A percentile compares a stretch with the other conserved stretches of the same genome.
phyloP scores from a whole-genome alignment of 2,888 invertebrate species.

The Phaedon cochleariae region DNA sequence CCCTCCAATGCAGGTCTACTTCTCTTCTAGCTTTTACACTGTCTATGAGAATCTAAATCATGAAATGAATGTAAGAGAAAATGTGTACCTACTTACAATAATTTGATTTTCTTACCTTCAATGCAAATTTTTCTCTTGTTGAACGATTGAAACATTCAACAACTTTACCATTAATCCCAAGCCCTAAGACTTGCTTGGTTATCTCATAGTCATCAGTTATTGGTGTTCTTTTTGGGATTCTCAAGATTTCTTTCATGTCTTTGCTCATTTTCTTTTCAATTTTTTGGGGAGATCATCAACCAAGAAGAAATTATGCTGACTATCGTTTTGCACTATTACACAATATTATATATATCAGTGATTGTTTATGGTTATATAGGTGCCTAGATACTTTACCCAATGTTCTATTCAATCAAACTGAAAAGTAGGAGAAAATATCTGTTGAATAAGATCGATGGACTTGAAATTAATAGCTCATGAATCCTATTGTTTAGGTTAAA shows the following conservation, averaged over 20 bases:
- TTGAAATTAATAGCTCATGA: background rate
- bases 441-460: no score
- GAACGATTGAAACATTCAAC: conserved; percentile 88
- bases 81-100: background rate
- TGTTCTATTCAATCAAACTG: no score
- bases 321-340: background rate
- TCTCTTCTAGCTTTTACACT: conserved; percentile 92
- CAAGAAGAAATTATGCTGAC: background rate
- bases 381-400: no score
- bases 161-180: conserved; percentile 99
- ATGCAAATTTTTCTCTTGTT: conserved; percentile 82
- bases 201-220: conserved; percentile 93
- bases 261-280: conserved; percentile 40
- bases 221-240: conserved; percentile 77
- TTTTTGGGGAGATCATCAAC: background rate
- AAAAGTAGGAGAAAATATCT: no score
- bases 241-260: conserved; percentile 51
- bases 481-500: conserved; percentile 6
- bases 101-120: conserved; percentile 74
- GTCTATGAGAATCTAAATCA: conserved; percentile 83
- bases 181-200: conserved; percentile 90
- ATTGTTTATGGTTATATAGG: background rate
- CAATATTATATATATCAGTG: background rate
- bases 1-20: conserved; percentile 95
- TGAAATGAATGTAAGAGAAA: conserved; percentile 10